phyloP scores from a whole-genome alignment of 2,888 invertebrate genomes.

The Volucella bombylans region DNA sequence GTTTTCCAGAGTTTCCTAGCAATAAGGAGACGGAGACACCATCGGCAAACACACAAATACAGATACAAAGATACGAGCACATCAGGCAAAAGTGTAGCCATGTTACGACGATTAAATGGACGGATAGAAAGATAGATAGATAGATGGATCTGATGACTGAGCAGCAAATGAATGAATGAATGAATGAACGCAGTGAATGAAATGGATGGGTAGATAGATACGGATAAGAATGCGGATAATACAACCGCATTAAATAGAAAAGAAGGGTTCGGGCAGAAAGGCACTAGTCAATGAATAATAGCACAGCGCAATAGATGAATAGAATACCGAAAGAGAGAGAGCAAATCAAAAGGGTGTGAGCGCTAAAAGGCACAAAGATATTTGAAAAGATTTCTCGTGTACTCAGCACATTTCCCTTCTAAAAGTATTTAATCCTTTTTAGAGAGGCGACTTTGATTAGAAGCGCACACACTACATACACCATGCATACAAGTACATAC shows the following conservation, averaged over 20 bases:
- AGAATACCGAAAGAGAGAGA: too few relatives aligned
- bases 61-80: constrained; percentile 6
- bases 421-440: constrained; percentile 71
- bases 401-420: constrained; percentile 64
- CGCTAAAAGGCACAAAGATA: constrained; percentile 63
- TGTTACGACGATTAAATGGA: constrained; percentile 59
- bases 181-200: constrained; percentile 60
- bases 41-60: constrained; percentile 18
- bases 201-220: constrained; percentile 56
- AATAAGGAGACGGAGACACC: constrained; percentile 6
- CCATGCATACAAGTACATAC: background rate
- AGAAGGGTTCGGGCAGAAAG: too few relatives aligned
- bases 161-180: constrained; percentile 70
- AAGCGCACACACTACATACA: constrained; percentile 21
- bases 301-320: background rate
- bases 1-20: constrained; percentile 15
- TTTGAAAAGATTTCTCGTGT: constrained; percentile 62
- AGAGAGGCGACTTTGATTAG: constrained; percentile 61
- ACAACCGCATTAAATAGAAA: background rate
- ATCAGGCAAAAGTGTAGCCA: constrained; percentile 8
- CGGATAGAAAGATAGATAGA: constrained; percentile 35
- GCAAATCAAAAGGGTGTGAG: constrained; percentile 38
- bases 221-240: constrained; percentile 56
- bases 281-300: too few relatives aligned
- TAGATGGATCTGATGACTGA: constrained; percentile 70